Conservation (phyloP, 2,888 invertebrate genomes). For the Alloplasta piceator region DNA sequence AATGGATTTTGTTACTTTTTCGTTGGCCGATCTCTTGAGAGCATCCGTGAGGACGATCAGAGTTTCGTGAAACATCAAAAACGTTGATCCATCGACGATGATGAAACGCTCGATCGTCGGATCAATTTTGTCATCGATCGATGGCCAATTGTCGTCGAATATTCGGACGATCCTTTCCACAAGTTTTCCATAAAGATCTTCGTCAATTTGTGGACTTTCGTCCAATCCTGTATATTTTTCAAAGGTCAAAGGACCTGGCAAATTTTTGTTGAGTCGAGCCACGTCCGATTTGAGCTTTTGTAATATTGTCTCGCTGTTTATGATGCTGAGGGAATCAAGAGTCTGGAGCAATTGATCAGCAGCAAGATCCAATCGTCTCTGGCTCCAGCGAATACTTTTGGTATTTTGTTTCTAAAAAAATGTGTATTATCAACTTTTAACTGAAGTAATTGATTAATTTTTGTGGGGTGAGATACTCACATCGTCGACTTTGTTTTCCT, state of each 20-base stretch:
- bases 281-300: slow-evolving; percentile 72
- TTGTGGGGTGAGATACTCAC: slow-evolving; percentile 51
- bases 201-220: slow-evolving; percentile 82
- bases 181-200: slow-evolving; percentile 84
- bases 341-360: slow-evolving; percentile 79
- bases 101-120: slow-evolving; percentile 84
- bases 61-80: slow-evolving; percentile 82
- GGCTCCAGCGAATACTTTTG: slow-evolving; percentile 15
- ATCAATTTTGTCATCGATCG: slow-evolving; percentile 80
- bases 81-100: slow-evolving; percentile 84
- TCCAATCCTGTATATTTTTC: slow-evolving; percentile 87
- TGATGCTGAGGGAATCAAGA: slow-evolving; percentile 77
- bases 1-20: slow-evolving; percentile 80
- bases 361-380: slow-evolving; percentile 71
- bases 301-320: slow-evolving; percentile 81
- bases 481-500: neutral
- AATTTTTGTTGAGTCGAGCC: slow-evolving; percentile 71
- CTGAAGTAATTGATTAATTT: too few species aligned
- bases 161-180: slow-evolving; percentile 84
- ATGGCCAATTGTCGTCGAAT: slow-evolving; percentile 86
- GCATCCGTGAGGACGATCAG: slow-evolving; percentile 84
- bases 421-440: too few species aligned
- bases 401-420: neutral
- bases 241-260: slow-evolving; percentile 87
- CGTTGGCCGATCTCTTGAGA: slow-evolving; percentile 83